These are phyloP conservation scores for Brachypteracias leptosomus DNA, from an alignment of 2,113 vertebrate species.

Conservation along the genomic window DNA sequence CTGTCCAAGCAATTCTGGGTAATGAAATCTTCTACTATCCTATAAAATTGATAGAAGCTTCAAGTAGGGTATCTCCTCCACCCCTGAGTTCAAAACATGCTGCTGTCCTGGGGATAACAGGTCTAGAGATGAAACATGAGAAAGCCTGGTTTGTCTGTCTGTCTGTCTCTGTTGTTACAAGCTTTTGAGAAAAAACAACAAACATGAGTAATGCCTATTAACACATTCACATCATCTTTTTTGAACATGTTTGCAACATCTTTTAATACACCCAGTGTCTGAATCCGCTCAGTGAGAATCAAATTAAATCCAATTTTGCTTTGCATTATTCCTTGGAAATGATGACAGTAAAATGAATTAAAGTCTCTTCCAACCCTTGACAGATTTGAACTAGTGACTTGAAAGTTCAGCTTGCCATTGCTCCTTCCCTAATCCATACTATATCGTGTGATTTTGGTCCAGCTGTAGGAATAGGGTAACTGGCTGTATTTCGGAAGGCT, in stretches of 20 bases:
- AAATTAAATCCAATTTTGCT: not conserved
- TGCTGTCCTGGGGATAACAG: not conserved
- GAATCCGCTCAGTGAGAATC: not conserved
- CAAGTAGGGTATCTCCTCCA: not conserved
- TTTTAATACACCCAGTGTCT: not conserved
- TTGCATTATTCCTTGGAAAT: not conserved
- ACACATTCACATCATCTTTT: conserved; percentile 7
- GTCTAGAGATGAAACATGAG: not conserved
- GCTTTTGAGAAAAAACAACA: conserved; percentile 21
- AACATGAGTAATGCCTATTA: not conserved
- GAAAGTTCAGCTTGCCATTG: not conserved
- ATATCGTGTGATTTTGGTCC: not conserved
- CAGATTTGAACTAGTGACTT: not conserved
- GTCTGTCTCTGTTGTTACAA: not conserved
- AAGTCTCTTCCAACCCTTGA: not conserved
- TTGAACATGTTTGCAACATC: not conserved
- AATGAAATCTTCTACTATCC: not conserved
- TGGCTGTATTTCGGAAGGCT: not conserved
- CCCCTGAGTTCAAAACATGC: not conserved
- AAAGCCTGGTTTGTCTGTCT: not conserved
- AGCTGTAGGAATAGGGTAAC: not conserved
- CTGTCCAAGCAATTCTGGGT: not conserved
- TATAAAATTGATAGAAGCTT: not conserved
- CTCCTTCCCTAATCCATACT: not conserved
- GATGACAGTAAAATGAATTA: not conserved